These are phyloP conservation scores for Argyra leucocephala DNA, from an alignment of 2,888 invertebrate species.

Conservation along the genomic window DNA sequence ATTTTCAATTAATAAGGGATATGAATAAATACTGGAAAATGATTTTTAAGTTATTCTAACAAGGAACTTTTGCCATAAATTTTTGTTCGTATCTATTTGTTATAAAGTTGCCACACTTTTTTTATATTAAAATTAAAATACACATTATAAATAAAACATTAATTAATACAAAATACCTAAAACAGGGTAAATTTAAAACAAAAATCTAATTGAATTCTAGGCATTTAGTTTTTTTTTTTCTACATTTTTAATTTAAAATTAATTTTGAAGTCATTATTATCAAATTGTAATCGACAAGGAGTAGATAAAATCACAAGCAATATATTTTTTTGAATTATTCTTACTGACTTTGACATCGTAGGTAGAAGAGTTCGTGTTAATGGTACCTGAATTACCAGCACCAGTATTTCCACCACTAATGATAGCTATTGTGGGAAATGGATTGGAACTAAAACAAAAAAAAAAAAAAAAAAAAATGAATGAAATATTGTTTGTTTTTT, in stretches of 20 bases:
- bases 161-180: too few relatives aligned
- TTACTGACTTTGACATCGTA: constrained; percentile 96
- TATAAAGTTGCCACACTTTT: too few relatives aligned
- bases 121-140: too few relatives aligned
- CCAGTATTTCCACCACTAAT: constrained; percentile 26
- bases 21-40: too few relatives aligned
- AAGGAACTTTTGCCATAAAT: too few relatives aligned
- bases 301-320: constrained; percentile 24
- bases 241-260: not conserved
- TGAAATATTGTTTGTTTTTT: not conserved
- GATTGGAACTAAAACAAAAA: constrained; percentile 37
- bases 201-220: too few relatives aligned
- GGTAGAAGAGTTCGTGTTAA: constrained; percentile 24
- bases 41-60: too few relatives aligned
- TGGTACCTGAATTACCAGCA: constrained; percentile 35
- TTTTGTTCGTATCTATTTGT: too few relatives aligned
- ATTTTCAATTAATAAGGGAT: too few relatives aligned
- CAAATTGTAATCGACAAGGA: constrained; percentile 4
- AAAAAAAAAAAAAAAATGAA: constrained; percentile 19
- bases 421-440: constrained; percentile 42
- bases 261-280: not conserved
- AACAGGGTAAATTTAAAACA: too few relatives aligned
- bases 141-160: too few relatives aligned
- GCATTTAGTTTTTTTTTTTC: too few relatives aligned
- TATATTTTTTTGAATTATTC: constrained; percentile 50